Percentiles rank a stretch among this genome's conserved stretches.
These are phyloP conservation scores for Zaprionus kolodkinae DNA, from an alignment of 1,140 invertebrate genomes.

Conservation along the genomic window DNA sequence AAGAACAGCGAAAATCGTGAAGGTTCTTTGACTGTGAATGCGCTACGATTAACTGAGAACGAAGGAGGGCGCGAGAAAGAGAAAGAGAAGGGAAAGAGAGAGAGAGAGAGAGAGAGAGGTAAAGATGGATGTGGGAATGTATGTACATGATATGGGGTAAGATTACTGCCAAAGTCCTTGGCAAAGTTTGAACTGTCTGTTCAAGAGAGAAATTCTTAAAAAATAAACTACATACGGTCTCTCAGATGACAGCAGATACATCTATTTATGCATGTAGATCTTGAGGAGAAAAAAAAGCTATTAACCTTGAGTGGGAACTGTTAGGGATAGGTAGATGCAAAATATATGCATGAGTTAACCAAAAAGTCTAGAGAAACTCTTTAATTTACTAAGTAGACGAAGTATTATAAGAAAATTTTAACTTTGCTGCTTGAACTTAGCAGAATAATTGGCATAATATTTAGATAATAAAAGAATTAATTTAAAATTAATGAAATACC, in stretches of 20 bases:
- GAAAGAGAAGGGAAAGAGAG: not conserved
- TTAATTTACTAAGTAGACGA: no score
- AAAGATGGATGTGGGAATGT: not conserved
- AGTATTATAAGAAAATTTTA: no score
- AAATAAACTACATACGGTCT: not conserved
- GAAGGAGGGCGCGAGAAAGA: not conserved
- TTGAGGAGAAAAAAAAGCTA: not conserved
- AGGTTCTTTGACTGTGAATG: constrained; percentile 19
- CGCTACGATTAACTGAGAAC: not conserved
- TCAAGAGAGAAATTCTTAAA: not conserved
- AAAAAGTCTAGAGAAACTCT: no score
- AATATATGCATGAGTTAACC: no score
- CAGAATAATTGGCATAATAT: no score
- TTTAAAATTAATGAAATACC: no score
- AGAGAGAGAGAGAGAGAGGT: not conserved
- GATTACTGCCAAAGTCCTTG: not conserved
- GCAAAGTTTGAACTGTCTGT: not conserved
- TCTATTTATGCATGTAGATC: not conserved
- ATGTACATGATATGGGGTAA: not conserved
- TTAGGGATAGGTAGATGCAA: no score
- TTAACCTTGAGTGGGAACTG: no score
- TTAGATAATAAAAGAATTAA: no score
- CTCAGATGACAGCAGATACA: not conserved
- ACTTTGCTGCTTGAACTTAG: no score
- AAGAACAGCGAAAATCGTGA: constrained; percentile 30